phyloP scores from a whole-genome alignment of 1,140 invertebrate species.

The Holotrichia oblita region DNA sequence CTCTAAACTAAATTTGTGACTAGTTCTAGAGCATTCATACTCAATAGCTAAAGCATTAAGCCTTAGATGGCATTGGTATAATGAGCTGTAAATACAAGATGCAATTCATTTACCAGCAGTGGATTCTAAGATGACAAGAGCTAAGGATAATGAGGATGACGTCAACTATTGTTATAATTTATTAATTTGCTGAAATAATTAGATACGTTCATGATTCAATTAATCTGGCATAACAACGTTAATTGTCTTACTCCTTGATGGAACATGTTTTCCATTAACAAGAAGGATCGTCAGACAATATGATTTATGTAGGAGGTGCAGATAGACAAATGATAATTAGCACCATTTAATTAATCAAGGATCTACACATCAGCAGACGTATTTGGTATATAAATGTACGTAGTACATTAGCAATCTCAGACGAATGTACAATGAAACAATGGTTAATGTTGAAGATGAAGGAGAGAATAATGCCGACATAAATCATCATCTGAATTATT shows the following conservation, averaged over 20 bases:
- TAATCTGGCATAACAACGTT: neutral
- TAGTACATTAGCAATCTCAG: conserved; percentile 6
- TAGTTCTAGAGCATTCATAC: too few species aligned
- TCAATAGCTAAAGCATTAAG: too few species aligned
- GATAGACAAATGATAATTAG: neutral
- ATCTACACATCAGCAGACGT: neutral
- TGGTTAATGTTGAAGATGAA: neutral
- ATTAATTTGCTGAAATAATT: neutral
- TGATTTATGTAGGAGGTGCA: neutral
- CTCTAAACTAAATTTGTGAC: too few species aligned
- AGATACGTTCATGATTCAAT: neutral
- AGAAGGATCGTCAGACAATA: neutral
- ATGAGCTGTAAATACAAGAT: too few species aligned
- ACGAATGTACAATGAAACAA: neutral
- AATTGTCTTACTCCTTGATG: neutral
- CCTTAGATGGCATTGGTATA: too few species aligned
- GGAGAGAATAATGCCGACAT: neutral
- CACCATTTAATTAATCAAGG: neutral
- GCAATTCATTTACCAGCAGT: too few species aligned
- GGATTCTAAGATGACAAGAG: too few species aligned
- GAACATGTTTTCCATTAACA: conserved; percentile 3
- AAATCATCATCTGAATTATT: conserved; percentile 15
- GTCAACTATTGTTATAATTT: neutral
- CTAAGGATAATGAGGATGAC: too few species aligned
- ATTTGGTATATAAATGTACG: neutral